Percentiles rank a stretch among this genome's conserved stretches.
These are phyloP conservation scores for Vulpes vulpes DNA, from an alignment of 2,113 vertebrate genomes.

Conservation along the genomic window DNA sequence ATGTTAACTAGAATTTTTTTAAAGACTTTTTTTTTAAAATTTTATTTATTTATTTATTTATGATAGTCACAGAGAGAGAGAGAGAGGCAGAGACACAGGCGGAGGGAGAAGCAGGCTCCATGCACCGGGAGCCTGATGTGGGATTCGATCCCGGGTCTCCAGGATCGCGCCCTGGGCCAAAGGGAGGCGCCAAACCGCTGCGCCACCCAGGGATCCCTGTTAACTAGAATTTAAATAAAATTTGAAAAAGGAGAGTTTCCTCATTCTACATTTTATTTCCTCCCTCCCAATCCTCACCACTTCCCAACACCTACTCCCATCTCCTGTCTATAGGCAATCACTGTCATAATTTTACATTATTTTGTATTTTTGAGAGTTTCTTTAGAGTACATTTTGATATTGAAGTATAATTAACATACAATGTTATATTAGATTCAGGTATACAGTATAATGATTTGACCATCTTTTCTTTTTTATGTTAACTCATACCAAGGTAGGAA, in stretches of 20 bases:
- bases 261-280: not conserved
- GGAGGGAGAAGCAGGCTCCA: no score
- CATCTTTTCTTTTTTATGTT: not conserved
- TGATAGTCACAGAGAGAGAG: no score
- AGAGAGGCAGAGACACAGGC: no score
- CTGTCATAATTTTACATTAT: slow-evolving; percentile 35
- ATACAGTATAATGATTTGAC: not conserved
- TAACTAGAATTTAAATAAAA: not conserved
- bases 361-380: not conserved
- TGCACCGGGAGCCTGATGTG: no score
- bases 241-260: not conserved
- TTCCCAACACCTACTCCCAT: not conserved
- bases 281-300: not conserved
- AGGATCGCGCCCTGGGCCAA: no score
- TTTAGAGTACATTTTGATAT: not conserved
- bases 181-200: no score
- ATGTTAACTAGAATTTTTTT: not conserved
- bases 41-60: no score
- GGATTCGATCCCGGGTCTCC: no score
- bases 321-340: not conserved
- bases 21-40: no score
- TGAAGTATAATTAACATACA: not conserved
- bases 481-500: no score
- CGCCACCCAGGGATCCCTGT: no score
- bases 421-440: not conserved